Percentiles rank a stretch among this genome's conserved stretches.
Conservation (phyloP, 1,140 invertebrate genomes). For the Drosophila subpulchrella region DNA sequence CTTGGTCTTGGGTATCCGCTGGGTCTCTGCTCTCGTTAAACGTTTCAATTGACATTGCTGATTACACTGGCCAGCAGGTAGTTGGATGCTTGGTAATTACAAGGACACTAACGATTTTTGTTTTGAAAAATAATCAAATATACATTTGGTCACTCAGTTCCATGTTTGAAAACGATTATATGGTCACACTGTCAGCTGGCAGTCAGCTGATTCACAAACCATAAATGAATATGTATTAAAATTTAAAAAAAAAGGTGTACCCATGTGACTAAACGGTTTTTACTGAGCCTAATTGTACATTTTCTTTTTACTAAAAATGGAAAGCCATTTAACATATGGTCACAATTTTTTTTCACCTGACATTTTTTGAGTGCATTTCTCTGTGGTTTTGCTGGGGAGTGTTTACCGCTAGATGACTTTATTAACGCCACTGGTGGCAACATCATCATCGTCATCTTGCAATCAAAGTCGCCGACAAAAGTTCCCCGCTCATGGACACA, state of each 20-base stretch:
- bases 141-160: not conserved
- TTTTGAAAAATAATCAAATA: not conserved
- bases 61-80: constrained; percentile 48
- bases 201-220: not conserved
- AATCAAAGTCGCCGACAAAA: constrained; percentile 71
- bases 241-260: too few relatives aligned
- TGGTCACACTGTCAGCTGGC: not conserved
- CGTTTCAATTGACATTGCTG: constrained; percentile 73
- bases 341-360: not conserved
- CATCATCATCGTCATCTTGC: constrained; percentile 45
- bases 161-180: not conserved
- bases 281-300: too few relatives aligned
- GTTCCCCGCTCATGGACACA: constrained; percentile 26
- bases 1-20: constrained; percentile 49
- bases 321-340: not conserved
- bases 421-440: constrained; percentile 65
- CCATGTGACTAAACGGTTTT: too few relatives aligned
- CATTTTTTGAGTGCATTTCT: constrained; percentile 1
- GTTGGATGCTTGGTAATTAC: too few relatives aligned
- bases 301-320: not conserved
- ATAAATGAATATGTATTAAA: too few relatives aligned
- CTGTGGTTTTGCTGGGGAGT: constrained; percentile 24
- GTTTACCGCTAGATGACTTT: constrained; percentile 77
- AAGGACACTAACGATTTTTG: too few relatives aligned
- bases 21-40: constrained; percentile 61